phyloP scores from a whole-genome alignment of 2,888 invertebrate species.

The Xanthostigma xanthostigma region DNA sequence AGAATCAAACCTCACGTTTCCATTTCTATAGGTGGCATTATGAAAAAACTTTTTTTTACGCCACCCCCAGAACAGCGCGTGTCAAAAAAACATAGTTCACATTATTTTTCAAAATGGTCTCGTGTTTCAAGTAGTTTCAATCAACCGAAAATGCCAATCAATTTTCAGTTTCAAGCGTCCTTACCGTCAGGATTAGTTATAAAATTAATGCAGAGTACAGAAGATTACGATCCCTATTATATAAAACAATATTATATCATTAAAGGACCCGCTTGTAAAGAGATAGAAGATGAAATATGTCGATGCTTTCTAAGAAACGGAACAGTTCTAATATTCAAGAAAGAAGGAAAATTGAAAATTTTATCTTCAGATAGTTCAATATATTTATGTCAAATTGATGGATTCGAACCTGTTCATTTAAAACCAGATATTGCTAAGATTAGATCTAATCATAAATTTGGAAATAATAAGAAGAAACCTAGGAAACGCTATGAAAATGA shows the following conservation, averaged over 20 bases:
- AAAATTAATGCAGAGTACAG: constrained; percentile 15
- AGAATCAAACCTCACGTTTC: constrained; percentile 3
- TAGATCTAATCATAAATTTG: neutral
- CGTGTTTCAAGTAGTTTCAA: neutral
- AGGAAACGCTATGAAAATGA: neutral
- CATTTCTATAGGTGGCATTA: neutral
- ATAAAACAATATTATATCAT: constrained; percentile 20
- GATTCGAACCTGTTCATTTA: neutral
- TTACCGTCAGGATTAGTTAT: constrained; percentile 21
- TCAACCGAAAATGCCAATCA: neutral
- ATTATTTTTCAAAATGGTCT: neutral
- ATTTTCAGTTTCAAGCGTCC: constrained; percentile 16
- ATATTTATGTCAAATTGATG: neutral
- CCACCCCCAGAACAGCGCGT: neutral
- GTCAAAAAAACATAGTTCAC: neutral
- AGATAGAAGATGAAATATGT: constrained; percentile 12
- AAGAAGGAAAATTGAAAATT: constrained; percentile 18
- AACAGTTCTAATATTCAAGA: constrained; percentile 22
- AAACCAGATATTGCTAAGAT: neutral
- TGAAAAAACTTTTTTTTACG: neutral
- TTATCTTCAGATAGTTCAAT: neutral
- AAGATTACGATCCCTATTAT: constrained; percentile 18
- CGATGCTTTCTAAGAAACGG: constrained; percentile 23
- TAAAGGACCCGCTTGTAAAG: constrained; percentile 11
- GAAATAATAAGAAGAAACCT: neutral